phyloP scores from a whole-genome alignment of 2,113 vertebrate genomes.

The pig (Sus scrofa) region T2T-Sscrofa CM000816.6:106736001-106736500 shows the following conservation, averaged over 20 bases:
- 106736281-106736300: not conserved
- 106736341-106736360: not conserved
- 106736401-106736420: not conserved
- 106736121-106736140: not conserved
- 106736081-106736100: not conserved
- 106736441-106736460: not conserved
- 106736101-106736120: conserved; percentile 62
- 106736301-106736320: not conserved
- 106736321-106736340: conserved; percentile 7
- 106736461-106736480: not conserved
- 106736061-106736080: conserved; percentile 52
- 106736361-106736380: not conserved
- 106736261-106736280: not conserved
- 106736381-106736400: not conserved
- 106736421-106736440: not conserved
- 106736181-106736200: not conserved
- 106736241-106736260: not conserved
- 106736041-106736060: conserved; percentile 59
- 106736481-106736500: not conserved
- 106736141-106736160: not conserved
- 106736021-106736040: not conserved
- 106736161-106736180: not conserved
- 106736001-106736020: not conserved
- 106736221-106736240: not conserved
- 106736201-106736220: not conserved